Conservation (phyloP, 30 jellyfish, hydroid and myxozoan genomes). For the Euphysa ruthae region DNA sequence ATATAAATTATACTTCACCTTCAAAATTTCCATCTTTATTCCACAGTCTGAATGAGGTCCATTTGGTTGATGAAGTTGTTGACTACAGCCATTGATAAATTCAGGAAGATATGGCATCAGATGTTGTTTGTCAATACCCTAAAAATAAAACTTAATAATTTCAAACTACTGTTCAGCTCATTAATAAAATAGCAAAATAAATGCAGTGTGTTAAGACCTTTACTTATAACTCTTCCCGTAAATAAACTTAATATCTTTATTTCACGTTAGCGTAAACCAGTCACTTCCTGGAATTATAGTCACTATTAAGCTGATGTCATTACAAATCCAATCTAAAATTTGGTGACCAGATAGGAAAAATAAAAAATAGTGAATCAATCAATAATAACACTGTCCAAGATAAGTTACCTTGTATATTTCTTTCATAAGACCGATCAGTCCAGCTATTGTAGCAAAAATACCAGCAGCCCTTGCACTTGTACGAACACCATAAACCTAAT, state of each 20-base stretch:
- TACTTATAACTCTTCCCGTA: no score
- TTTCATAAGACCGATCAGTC: constrained; percentile 72
- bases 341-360: no score
- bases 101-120: constrained; percentile 68
- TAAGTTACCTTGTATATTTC: constrained; percentile 60
- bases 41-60: constrained; percentile 89
- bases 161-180: background rate
- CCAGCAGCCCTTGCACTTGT: constrained; percentile 78
- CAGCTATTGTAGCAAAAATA: constrained; percentile 72
- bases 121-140: constrained; percentile 68
- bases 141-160: background rate
- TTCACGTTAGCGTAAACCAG: no score
- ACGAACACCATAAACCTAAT: constrained; percentile 55
- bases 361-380: no score
- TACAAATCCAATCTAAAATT: no score
- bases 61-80: constrained; percentile 55
- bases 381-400: no score
- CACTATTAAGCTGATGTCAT: no score
- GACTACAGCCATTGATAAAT: constrained; percentile 51
- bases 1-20: constrained; percentile 21
- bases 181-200: no score
- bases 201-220: no score
- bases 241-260: no score
- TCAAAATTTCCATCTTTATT: constrained; percentile 70
- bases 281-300: no score